A percentile compares a stretch with the other conserved stretches of the same genome.
These are phyloP conservation scores for Leucoma salicis DNA, from an alignment of 2,888 invertebrate genomes.

Conservation along the genomic window DNA sequence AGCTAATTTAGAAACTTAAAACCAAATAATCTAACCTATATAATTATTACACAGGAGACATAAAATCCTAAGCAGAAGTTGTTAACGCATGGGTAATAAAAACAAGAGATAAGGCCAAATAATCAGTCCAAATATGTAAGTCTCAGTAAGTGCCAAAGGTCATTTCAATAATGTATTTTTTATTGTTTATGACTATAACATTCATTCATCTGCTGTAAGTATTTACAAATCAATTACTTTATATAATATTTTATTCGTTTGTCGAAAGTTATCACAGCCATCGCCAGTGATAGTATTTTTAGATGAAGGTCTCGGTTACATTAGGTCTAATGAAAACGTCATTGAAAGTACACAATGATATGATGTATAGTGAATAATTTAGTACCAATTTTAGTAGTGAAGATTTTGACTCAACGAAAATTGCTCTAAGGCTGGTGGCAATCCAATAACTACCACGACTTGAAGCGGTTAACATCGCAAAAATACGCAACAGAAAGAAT, in stretches of 20 bases:
- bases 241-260: constrained; percentile 21
- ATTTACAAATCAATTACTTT: constrained; percentile 6
- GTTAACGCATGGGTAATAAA: not conserved
- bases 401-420: not conserved
- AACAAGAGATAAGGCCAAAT: not conserved
- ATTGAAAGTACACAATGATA: constrained; percentile 39
- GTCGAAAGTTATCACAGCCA: constrained; percentile 36
- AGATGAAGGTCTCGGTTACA: constrained; percentile 73
- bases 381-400: not conserved
- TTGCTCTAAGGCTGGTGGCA: not conserved
- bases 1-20: too few species aligned
- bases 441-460: not conserved
- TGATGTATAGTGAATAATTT: constrained; percentile 5
- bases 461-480: not conserved
- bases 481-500: not conserved
- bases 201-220: not conserved
- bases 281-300: constrained; percentile 59
- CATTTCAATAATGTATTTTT: constrained; percentile 15
- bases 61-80: too few species aligned
- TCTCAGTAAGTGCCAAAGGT: not conserved
- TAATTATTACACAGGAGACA: too few species aligned
- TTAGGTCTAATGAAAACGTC: constrained; percentile 52
- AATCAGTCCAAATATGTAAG: not conserved
- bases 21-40: too few species aligned
- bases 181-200: constrained; percentile 10